Evolutionary conservation across 2,797 vertebrate genomes (phyloP), one percentile per base, ranked within the genome.

Genomic region (Lacerta bilineata): DNA sequence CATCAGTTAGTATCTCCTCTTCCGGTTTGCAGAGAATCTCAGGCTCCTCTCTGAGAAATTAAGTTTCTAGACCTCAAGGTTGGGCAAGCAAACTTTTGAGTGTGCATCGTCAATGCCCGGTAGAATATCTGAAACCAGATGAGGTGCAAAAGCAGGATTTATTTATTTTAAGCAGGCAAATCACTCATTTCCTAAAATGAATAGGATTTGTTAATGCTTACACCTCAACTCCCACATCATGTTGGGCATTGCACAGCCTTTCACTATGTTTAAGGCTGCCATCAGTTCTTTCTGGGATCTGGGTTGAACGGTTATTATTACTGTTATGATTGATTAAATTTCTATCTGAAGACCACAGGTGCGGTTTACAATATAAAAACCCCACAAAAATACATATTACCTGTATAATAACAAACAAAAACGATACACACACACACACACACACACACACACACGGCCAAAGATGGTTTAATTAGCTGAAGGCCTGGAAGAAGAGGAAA

Each of bases 41-140:
- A 8, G 50, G 13, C 39, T 64, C 64, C 39, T 25, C 64, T 89
- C 55, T 39, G 25, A 4, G 72, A 39, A 64, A 10, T n/a, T 13
- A 86, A 74, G 43, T 78, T 88, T 77, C 74, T 71, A 71, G 43
- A 3, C 41, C 69, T 66, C 75, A 39, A 85, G 39, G 71, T 75
- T 39, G 43, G 9, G 29, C 46, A 82, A 25, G 33, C 15, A 80
- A 39, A 50, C 36, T 66, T 68, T 39, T 74, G 20, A 39, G 66
- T 25, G 4, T 50, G 27, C 23, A 64, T 66, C 8, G 20, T 80
- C 25, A 87, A 68, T 43, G 55, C 17, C 43, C 80, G 55, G 69
- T 23, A 74, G 81, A 36, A n/a, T 75, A 13, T 74, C 69, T 80
- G 39, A 85, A 74, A 72, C 83, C 55, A 80, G 41, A 89, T 41